Evolutionary conservation across 2,888 invertebrate species (phyloP), one percentile per base, ranked within the genome.

Genomic region (Melinopterus prodromus): DNA sequence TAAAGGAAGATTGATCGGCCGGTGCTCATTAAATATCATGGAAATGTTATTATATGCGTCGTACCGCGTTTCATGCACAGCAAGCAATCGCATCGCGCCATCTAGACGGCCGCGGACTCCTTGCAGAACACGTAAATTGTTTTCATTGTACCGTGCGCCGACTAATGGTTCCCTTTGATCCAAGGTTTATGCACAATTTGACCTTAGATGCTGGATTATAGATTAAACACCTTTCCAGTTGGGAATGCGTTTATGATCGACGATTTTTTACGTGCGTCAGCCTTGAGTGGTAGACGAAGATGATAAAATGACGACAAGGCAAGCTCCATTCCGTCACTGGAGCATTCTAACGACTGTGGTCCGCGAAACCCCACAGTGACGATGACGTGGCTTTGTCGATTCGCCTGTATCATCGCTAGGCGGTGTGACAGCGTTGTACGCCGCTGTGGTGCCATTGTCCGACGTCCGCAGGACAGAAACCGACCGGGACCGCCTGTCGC

Each of bases 1-100:
- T 84, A 83, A 83, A 82, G 79, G 82, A 83, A 83, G 83, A 84
- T 84, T 82, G 78, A 84, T 84, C 53, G 72, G 69, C 72, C 70
- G 69, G 77, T 74, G 77, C 77, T 80, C 79, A 77, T 77, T 77
- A 80, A 77, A 75, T 79, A 79, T 79, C 79, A 26, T 76, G 70
- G 79, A 69, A 79, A 79, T 76, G 79, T 76, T 79, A 79, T 79
- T 79, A 79, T 79, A 79, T 76, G 69, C 78, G 78, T 69, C 71
- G 53, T 53, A 53, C 53, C 53, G 53, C 53, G 53, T 53, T 53
- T 53, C 53, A 53, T 53, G 5, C 53, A 53, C 53, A 53, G 9
- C 53, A 53, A 53, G 53, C 53, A 53, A 53, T 53, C 53, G 12
- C 53, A 53, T 53, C 53, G 5, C 53, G 53, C 53, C 53, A 53